Conservation (phyloP, 2,888 invertebrate species). For the Caenorhabditis sp. region DNA sequence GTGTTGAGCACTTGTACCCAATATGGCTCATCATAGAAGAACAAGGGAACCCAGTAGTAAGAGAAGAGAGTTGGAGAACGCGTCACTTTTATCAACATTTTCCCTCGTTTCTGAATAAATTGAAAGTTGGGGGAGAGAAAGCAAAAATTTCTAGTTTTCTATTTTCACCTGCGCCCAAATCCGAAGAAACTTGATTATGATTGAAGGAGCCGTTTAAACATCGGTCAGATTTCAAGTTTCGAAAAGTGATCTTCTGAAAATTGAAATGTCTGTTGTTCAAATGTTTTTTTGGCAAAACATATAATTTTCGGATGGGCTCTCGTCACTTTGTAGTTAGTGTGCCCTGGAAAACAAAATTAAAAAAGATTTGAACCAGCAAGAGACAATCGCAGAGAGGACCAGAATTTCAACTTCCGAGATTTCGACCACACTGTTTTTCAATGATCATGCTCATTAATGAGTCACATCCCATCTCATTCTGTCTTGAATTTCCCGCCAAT, state of each 20-base stretch:
- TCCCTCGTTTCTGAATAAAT: neutral
- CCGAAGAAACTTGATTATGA: neutral
- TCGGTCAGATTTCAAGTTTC: neutral
- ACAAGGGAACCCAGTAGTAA: slow-evolving; percentile 8
- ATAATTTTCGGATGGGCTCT: too few relatives aligned
- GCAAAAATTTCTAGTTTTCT: neutral
- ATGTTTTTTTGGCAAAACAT: too few relatives aligned
- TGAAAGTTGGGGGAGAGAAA: neutral
- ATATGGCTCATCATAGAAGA: slow-evolving; percentile 35
- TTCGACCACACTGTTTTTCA: too few relatives aligned
- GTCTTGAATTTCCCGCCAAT: too few relatives aligned
- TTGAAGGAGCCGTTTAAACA: neutral
- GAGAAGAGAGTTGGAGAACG: neutral
- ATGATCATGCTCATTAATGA: too few relatives aligned
- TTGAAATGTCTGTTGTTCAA: too few relatives aligned
- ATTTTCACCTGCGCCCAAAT: neutral
- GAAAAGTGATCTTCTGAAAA: neutral
- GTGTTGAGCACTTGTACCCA: neutral
- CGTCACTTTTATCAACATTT: slow-evolving; percentile 27
- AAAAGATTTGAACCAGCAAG: too few relatives aligned
- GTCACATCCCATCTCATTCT: too few relatives aligned
- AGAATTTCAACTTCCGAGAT: too few relatives aligned
- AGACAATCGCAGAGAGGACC: too few relatives aligned
- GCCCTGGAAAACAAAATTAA: too few relatives aligned
- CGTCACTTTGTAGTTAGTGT: too few relatives aligned